phyloP scores from a whole-genome alignment of 2,888 invertebrate species.

The Caenorhabditis sp. region DNA sequence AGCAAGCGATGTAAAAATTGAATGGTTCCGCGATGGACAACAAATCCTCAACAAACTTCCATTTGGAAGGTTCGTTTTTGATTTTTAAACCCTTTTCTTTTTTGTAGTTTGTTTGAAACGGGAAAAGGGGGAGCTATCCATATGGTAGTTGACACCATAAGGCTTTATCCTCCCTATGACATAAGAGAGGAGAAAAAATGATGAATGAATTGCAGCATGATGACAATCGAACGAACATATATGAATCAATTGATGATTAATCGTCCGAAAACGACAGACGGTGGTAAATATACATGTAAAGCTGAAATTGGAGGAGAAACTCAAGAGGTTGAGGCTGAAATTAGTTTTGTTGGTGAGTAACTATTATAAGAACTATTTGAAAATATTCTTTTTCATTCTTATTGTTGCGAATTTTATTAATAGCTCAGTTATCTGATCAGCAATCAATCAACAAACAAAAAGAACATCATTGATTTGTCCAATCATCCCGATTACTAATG shows the following conservation, averaged over 20 bases:
- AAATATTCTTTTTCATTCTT: too few species aligned
- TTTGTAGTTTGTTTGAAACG: neutral
- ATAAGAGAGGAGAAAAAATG: constrained; percentile 7
- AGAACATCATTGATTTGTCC: neutral
- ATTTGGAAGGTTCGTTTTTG: constrained; percentile 46
- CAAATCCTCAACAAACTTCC: constrained; percentile 36
- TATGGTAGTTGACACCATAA: constrained; percentile 12
- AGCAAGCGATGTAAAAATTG: constrained; percentile 53
- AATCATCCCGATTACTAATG: neutral
- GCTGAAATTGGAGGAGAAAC: constrained; percentile 41
- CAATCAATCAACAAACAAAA: neutral
- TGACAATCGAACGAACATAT: constrained; percentile 52
- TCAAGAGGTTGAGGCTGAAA: constrained; percentile 43
- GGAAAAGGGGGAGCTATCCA: constrained; percentile 5
- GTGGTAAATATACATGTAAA: constrained; percentile 50
- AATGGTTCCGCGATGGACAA: constrained; percentile 47
- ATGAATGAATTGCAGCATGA: constrained; percentile 46
- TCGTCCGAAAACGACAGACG: constrained; percentile 44
- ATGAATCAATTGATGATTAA: constrained; percentile 55
- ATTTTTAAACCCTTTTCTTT: neutral
- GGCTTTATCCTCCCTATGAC: constrained; percentile 3
- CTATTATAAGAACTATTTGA: too few species aligned
- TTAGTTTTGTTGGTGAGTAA: constrained; percentile 53
- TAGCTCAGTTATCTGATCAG: neutral
- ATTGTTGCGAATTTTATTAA: too few species aligned